A percentile compares a stretch with the other conserved stretches of the same genome.
Conservation (phyloP, 2,113 vertebrate genomes). For the Picathartes gymnocephalus region DNA sequence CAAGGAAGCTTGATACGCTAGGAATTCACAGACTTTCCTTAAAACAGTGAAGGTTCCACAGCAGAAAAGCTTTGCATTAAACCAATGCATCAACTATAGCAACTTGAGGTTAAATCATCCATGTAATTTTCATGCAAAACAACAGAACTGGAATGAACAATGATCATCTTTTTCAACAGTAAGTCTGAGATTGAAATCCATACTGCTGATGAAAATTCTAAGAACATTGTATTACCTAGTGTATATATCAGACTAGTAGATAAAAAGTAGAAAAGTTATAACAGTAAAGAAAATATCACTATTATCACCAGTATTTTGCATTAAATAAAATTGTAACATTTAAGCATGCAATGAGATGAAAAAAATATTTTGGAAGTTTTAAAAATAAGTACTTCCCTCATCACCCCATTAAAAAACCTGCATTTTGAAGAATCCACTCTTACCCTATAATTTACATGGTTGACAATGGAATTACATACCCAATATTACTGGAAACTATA, state of each 20-base stretch:
- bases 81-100: neutral
- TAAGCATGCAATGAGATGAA: neutral
- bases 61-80: neutral
- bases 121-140: neutral
- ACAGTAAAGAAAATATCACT: neutral
- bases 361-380: neutral
- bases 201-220: neutral
- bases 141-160: neutral
- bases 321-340: neutral
- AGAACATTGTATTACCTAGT: neutral
- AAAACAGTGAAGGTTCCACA: neutral
- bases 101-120: neutral
- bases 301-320: neutral
- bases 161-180: neutral
- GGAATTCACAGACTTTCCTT: neutral
- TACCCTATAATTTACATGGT: neutral
- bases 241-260: neutral
- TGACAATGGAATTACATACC: neutral
- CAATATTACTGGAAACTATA: neutral
- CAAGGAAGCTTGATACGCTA: neutral
- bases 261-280: neutral
- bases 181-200: neutral
- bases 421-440: neutral
- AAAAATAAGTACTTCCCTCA: neutral
- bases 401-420: neutral